Evolutionary conservation across 1,140 invertebrate genomes (phyloP).

Genomic region (Drosophila funebris): DNA sequence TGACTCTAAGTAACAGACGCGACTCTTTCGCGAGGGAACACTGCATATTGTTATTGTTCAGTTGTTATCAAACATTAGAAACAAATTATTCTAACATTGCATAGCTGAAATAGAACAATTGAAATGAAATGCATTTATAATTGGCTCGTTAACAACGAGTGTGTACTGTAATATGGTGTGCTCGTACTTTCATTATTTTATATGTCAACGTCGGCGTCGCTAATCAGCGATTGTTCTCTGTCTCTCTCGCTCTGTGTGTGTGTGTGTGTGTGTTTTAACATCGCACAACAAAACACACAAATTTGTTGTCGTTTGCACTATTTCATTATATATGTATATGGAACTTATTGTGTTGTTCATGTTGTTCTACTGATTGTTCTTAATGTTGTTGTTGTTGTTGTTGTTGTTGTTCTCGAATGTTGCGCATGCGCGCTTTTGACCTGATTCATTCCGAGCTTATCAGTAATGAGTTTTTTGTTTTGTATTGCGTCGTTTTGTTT

Average conservation of each 20-base stretch:
- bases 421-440: slow-evolving; percentile 73
- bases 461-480: slow-evolving; percentile 36
- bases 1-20: too few species aligned
- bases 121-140: not conserved
- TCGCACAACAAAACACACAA: not conserved
- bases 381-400: slow-evolving; percentile 26
- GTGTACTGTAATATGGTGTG: not conserved
- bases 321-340: slow-evolving; percentile 23
- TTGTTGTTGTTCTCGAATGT: slow-evolving; percentile 41
- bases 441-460: slow-evolving; percentile 66
- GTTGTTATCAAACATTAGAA: too few species aligned
- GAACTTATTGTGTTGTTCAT: slow-evolving; percentile 18
- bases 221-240: slow-evolving; percentile 39
- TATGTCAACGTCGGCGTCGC: slow-evolving; percentile 16
- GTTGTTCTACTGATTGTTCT: slow-evolving; percentile 14
- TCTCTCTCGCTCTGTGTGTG: not conserved
- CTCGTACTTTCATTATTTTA: slow-evolving; percentile 6
- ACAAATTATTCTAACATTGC: too few species aligned
- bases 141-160: not conserved
- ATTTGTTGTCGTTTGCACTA: slow-evolving; percentile 3
- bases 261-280: not conserved
- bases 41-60: too few species aligned
- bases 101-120: too few species aligned
- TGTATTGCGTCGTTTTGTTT: not conserved
- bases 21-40: too few species aligned